Percentiles rank a stretch among this genome's conserved stretches.
These are phyloP conservation scores for Hyalella azteca DNA, from an alignment of 2,888 invertebrate species.

Conservation along the genomic window DNA sequence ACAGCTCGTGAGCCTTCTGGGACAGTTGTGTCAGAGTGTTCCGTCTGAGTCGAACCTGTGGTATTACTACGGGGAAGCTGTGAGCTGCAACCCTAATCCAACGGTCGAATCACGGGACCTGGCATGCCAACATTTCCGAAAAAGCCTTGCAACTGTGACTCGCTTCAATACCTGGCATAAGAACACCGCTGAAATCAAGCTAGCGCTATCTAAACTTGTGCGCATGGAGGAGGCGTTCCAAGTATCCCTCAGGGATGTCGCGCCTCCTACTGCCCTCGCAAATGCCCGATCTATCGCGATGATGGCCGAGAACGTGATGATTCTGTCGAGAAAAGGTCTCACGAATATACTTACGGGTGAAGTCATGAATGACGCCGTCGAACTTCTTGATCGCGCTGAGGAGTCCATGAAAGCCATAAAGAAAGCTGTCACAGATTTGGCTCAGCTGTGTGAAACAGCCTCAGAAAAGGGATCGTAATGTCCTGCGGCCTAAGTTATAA, in stretches of 20 bases:
- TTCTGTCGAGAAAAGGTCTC: neutral
- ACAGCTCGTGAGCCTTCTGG: neutral
- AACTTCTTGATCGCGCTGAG: neutral
- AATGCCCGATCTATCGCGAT: conserved; percentile 9
- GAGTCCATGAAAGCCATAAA: neutral
- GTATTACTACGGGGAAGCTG: conserved; percentile 76
- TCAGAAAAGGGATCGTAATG: neutral
- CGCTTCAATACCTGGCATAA: conserved; percentile 30
- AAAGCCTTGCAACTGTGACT: conserved; percentile 50
- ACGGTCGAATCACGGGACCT: conserved; percentile 46
- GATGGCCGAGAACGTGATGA: neutral
- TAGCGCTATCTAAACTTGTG: neutral
- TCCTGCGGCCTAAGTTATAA: too few species aligned
- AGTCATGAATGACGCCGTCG: neutral
- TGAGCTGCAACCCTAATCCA: conserved; percentile 44
- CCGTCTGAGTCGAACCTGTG: conserved; percentile 76
- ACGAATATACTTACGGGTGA: conserved; percentile 1
- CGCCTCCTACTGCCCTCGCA: neutral
- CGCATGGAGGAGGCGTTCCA: conserved; percentile 10
- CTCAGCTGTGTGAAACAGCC: neutral
- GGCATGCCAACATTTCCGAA: conserved; percentile 53
- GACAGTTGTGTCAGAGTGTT: conserved; percentile 58
- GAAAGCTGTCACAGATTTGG: neutral
- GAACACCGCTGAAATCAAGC: neutral
- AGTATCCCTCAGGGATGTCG: neutral